Evolutionary conservation across 2,888 invertebrate genomes (phyloP).

Genomic region (Synanthedon vespiformis): DNA sequence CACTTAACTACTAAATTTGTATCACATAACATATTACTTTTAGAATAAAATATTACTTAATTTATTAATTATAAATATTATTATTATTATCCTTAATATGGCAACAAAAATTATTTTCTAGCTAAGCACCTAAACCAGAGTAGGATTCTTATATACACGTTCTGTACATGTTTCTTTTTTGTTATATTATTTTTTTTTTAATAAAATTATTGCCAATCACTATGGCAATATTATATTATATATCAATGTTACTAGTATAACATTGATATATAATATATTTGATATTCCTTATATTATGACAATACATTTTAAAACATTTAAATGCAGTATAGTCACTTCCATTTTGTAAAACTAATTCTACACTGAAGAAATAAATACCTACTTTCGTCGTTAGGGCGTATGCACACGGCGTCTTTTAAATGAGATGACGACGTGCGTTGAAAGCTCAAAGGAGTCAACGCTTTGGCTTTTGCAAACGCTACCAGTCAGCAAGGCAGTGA

Average conservation of each 20-base stretch:
- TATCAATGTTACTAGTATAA: slow-evolving; percentile 36
- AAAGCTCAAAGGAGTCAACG: too few species aligned
- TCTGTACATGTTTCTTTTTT: slow-evolving; percentile 36
- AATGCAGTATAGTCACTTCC: slow-evolving; percentile 34
- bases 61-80: slow-evolving; percentile 53
- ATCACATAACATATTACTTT: slow-evolving; percentile 57
- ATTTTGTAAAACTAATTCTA: slow-evolving; percentile 1
- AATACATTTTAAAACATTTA: slow-evolving; percentile 29
- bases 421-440: too few species aligned
- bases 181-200: slow-evolving; percentile 37
- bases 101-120: slow-evolving; percentile 66
- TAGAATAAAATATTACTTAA: slow-evolving; percentile 61
- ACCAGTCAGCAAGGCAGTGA: slow-evolving; percentile 17
- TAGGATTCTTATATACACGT: slow-evolving; percentile 43
- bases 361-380: too few species aligned
- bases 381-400: too few species aligned
- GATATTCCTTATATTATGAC: slow-evolving; percentile 12
- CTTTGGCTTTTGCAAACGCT: slow-evolving; percentile 1
- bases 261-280: slow-evolving; percentile 20
- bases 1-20: slow-evolving; percentile 42
- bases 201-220: slow-evolving; percentile 61
- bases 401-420: too few species aligned
- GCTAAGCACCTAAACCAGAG: slow-evolving; percentile 60
- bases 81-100: slow-evolving; percentile 68
- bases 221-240: too few species aligned